phyloP scores from a whole-genome alignment of 2,797 vertebrate genomes.

The Hydrophis major region DNA sequence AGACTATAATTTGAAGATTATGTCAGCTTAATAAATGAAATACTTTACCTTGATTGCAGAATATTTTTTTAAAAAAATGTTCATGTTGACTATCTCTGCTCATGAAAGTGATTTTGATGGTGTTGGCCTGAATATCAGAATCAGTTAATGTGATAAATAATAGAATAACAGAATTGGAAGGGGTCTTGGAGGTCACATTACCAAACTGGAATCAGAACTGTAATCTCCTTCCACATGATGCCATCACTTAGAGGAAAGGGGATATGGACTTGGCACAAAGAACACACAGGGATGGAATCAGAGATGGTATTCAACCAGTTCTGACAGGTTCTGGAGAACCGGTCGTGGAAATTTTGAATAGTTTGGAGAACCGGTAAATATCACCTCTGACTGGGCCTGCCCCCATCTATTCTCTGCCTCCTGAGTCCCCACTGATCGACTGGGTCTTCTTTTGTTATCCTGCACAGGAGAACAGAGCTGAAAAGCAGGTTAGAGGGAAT shows the following conservation, averaged over 20 bases:
- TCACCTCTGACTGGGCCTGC: too few relatives aligned
- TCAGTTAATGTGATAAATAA: constrained; percentile 61
- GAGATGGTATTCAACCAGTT: too few relatives aligned
- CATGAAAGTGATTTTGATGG: constrained; percentile 60
- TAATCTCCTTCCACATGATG: background rate
- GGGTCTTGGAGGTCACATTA: too few relatives aligned
- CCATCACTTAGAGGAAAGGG: background rate
- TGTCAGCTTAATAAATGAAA: constrained; percentile 50
- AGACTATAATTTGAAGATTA: constrained; percentile 60
- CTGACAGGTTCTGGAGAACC: too few relatives aligned
- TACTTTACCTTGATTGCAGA: constrained; percentile 42
- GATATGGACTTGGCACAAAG: background rate
- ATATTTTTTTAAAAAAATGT: constrained; percentile 51
- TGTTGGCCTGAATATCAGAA: constrained; percentile 43
- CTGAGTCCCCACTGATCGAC: too few relatives aligned
- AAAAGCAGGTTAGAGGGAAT: too few relatives aligned
- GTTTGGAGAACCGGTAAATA: too few relatives aligned
- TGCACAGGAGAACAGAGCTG: too few relatives aligned
- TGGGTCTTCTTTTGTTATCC: too few relatives aligned
- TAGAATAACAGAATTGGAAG: background rate
- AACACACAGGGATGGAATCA: background rate
- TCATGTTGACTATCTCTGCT: constrained; percentile 38
- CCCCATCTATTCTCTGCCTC: too few relatives aligned
- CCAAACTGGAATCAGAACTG: background rate
- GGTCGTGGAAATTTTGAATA: too few relatives aligned